Conservation (phyloP, 2,888 invertebrate genomes). For the Drosophila conformis region DNA sequence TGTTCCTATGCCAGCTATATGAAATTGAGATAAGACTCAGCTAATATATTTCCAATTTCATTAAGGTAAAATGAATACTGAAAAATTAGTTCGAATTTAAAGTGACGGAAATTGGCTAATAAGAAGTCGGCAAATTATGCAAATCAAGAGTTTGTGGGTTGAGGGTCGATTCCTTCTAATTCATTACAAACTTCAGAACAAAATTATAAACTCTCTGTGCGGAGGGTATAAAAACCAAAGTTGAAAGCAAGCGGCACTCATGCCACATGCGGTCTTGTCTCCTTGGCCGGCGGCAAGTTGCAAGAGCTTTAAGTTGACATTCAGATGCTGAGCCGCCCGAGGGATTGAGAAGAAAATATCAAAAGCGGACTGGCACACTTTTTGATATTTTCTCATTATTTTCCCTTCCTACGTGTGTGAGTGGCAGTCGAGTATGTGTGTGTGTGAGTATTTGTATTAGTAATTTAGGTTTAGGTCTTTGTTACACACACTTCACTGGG, state of each 20-base stretch:
- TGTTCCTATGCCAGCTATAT: background rate
- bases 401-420: conserved; percentile 53
- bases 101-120: background rate
- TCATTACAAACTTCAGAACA: background rate
- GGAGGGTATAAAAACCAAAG: conserved; percentile 25
- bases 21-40: background rate
- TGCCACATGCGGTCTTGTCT: conserved; percentile 21
- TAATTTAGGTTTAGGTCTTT: conserved; percentile 76
- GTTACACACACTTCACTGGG: conserved; percentile 78
- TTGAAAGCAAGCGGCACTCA: conserved; percentile 7
- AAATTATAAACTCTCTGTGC: background rate
- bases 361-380: conserved; percentile 63
- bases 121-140: background rate
- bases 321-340: conserved; percentile 49
- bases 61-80: background rate
- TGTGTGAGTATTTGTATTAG: conserved; percentile 32
- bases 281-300: conserved; percentile 61
- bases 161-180: background rate
- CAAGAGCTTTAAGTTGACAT: conserved; percentile 74
- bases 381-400: conserved; percentile 78
- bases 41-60: background rate
- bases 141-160: background rate
- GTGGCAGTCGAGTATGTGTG: conserved; percentile 36
- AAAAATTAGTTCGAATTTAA: background rate
- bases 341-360: conserved; percentile 48